Evolutionary conservation across 2,113 vertebrate species (phyloP).

Genomic region (Peromyscus leucopus): DNA sequence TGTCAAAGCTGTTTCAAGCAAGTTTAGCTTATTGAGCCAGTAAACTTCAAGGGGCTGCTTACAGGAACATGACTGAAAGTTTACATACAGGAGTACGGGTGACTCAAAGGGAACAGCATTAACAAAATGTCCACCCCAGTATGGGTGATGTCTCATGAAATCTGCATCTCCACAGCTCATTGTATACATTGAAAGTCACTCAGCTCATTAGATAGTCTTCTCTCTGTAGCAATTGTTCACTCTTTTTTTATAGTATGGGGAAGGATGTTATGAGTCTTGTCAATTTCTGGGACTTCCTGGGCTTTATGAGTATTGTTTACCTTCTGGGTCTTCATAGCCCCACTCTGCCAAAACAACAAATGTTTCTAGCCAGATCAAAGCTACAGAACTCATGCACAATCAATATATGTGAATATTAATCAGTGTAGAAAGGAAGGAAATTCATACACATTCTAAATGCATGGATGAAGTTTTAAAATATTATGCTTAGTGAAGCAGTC

Average conservation of each 20-base stretch:
- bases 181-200: not conserved
- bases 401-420: not conserved
- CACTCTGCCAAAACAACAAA: not conserved
- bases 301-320: not conserved
- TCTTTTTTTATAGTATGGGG: no score
- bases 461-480: not conserved
- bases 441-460: not conserved
- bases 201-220: not conserved
- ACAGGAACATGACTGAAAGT: not conserved
- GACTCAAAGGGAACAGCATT: not conserved
- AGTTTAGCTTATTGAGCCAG: not conserved
- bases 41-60: not conserved
- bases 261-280: not conserved
- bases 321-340: not conserved
- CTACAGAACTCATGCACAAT: not conserved
- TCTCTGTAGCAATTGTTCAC: no score
- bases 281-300: not conserved
- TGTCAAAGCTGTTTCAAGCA: not conserved
- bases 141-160: not conserved
- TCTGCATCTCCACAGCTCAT: not conserved
- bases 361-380: not conserved
- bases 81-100: not conserved
- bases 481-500: not conserved
- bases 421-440: not conserved
- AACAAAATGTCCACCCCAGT: not conserved